Percentiles rank a stretch among this genome's conserved stretches.
Evolutionary conservation across 2,113 vertebrate genomes (phyloP).

Genomic region (Telmatochromis sp.): DNA sequence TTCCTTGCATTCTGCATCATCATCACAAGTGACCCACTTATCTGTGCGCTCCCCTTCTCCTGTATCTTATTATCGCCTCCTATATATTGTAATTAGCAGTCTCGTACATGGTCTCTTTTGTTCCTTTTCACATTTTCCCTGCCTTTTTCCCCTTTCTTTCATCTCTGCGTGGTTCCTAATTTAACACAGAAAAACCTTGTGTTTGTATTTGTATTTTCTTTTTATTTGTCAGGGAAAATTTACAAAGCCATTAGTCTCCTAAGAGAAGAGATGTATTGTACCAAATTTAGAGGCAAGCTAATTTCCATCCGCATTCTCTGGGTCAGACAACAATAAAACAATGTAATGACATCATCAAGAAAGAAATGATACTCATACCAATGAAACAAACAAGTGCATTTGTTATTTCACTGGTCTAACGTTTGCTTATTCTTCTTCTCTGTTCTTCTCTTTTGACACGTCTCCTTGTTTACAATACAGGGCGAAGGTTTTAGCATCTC

Average conservation of each 20-base stretch:
- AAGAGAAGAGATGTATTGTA: background rate
- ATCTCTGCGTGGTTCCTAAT: background rate
- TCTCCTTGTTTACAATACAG: background rate
- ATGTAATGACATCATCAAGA: background rate
- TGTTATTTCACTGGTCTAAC: background rate
- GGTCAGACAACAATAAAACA: background rate
- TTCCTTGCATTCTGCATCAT: constrained; percentile 26
- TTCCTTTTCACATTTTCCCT: background rate
- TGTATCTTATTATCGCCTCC: background rate
- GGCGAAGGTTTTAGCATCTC: background rate
- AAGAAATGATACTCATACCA: background rate
- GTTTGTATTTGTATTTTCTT: background rate
- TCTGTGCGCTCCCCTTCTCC: background rate
- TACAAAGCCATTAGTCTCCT: background rate
- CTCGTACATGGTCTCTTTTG: background rate
- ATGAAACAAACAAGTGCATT: background rate
- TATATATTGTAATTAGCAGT: background rate
- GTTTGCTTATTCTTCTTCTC: background rate
- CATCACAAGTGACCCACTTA: constrained; percentile 49
- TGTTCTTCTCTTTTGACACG: background rate
- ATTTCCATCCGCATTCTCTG: background rate
- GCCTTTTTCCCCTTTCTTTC: background rate
- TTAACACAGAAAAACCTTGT: background rate
- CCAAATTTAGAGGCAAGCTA: background rate
- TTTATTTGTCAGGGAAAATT: background rate